phyloP scores from a whole-genome alignment of 1,140 invertebrate genomes.

The Pentalonia nigronervosa region DNA sequence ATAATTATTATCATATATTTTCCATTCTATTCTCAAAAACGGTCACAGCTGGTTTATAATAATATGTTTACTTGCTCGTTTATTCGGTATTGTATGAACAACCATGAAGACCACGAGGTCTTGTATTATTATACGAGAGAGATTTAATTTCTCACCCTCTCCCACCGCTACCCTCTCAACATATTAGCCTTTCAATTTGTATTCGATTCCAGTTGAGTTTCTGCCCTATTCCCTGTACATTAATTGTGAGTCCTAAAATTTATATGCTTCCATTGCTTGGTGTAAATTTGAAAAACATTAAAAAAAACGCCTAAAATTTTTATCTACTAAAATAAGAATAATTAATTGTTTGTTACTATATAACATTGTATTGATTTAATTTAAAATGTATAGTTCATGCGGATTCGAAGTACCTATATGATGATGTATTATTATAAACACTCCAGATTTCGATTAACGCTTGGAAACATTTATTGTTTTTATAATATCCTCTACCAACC shows the following conservation, averaged over 20 bases:
- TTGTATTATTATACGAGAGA: too few relatives aligned
- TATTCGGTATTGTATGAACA: neutral
- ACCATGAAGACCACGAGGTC: too few relatives aligned
- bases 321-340: neutral
- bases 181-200: neutral
- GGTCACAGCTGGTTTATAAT: neutral
- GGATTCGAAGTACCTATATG: neutral
- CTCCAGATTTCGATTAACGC: neutral
- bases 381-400: neutral
- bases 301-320: neutral
- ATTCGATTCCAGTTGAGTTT: neutral
- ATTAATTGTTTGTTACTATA: neutral
- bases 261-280: neutral
- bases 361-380: neutral
- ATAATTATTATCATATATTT: conserved; percentile 15
- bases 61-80: neutral
- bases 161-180: too few relatives aligned
- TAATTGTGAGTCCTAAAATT: neutral
- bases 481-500: neutral
- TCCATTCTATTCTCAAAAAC: neutral
- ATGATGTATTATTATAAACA: neutral
- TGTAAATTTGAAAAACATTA: neutral
- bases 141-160: too few relatives aligned
- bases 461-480: neutral
- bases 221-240: neutral